Evolutionary conservation across 2,888 invertebrate species (phyloP).

Genomic region (Synergus japonicus): DNA sequence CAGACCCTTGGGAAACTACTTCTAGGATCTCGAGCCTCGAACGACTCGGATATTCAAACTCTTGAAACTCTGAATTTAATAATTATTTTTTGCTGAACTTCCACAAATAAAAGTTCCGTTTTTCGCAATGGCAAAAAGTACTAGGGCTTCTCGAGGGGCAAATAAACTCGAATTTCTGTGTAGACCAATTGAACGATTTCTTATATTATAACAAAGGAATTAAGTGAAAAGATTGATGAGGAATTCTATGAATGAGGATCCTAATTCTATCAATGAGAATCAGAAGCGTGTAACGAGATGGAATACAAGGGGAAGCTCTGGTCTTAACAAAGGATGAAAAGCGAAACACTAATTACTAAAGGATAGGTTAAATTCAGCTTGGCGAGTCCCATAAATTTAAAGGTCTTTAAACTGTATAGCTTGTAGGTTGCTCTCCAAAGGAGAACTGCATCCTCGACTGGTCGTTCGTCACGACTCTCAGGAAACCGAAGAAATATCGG

Average conservation of each 20-base stretch:
- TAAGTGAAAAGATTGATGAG: neutral
- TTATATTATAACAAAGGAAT: too few species aligned
- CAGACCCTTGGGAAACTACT: constrained; percentile 7
- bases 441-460: constrained; percentile 43
- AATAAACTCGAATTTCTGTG: too few species aligned
- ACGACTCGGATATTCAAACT: too few species aligned
- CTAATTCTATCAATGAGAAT: neutral
- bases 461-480: constrained; percentile 46
- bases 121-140: too few species aligned
- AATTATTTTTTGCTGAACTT: neutral
- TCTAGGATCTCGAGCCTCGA: neutral
- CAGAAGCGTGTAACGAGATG: neutral
- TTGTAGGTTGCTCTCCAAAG: neutral
- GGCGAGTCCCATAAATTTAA: neutral
- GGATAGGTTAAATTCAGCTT: constrained; percentile 16
- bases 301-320: neutral
- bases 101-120: too few species aligned
- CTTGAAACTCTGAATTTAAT: constrained; percentile 1
- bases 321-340: neutral
- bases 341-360: constrained; percentile 8
- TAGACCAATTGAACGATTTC: too few species aligned
- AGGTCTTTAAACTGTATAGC: constrained; percentile 3
- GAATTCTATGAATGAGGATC: neutral
- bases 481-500: constrained; percentile 53
- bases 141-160: neutral